Evolutionary conservation across 2,113 vertebrate genomes (phyloP).

Genomic region (Poeciliopsis occidentalis): DNA sequence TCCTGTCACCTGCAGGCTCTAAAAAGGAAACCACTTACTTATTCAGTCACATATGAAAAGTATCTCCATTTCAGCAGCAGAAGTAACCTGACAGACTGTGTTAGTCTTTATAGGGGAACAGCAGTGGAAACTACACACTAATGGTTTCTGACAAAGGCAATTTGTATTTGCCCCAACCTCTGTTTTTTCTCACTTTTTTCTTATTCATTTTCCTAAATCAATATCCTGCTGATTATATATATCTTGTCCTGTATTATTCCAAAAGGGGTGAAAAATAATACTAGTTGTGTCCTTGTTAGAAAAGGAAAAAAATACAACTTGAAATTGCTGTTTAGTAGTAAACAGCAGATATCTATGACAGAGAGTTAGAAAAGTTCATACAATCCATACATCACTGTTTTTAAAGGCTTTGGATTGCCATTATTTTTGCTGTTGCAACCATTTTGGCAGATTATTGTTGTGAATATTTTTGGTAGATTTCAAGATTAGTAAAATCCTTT

Average conservation of each 20-base stretch:
- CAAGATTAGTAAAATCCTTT: neutral
- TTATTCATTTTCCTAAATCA: constrained; percentile 1
- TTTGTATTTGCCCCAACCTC: constrained; percentile 8
- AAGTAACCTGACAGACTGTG: constrained; percentile 4
- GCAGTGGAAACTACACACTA: neutral
- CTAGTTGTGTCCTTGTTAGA: no score
- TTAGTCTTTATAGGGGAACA: neutral
- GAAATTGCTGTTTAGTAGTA: neutral
- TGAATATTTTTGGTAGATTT: neutral
- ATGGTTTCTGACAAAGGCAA: constrained; percentile 7
- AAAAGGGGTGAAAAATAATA: no score
- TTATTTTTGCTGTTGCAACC: neutral
- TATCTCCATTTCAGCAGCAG: constrained; percentile 1
- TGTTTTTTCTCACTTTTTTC: neutral
- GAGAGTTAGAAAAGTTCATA: neutral
- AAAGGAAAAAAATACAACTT: no score
- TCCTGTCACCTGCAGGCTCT: constrained; percentile 7
- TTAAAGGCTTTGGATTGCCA: neutral
- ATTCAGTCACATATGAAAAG: neutral
- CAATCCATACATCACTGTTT: neutral
- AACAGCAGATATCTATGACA: neutral
- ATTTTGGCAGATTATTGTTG: neutral
- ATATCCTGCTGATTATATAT: constrained; percentile 20
- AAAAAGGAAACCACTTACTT: constrained; percentile 8
- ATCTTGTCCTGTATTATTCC: neutral